Evolutionary conservation across 2,113 vertebrate species (phyloP), one percentile per base, ranked within the genome.

Genomic region (Peromyscus californicus): DNA sequence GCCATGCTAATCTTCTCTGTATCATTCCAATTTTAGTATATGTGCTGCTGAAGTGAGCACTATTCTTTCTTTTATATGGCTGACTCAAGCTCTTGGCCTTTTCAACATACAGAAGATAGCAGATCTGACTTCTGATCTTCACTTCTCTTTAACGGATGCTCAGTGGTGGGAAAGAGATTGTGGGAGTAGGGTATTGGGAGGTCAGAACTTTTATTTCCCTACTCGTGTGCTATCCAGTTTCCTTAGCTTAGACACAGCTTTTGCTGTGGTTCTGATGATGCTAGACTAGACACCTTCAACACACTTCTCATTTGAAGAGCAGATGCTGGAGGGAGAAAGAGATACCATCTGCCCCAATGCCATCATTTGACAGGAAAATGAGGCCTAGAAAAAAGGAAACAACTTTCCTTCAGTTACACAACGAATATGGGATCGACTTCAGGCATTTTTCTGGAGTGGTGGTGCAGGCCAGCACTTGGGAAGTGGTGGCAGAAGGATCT

Each of bases 131-230:
- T 95, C 39, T 93, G 45, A 67, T 22, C n/a, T 84, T 82, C 54
- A 84, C 3, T 72, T 51, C n/a, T 24, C 88, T 84, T 13, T 26
- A 70, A 22, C 65, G 22, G 72, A 36, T 80, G 19, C 15, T 76
- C 54, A 31, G 80, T n/a, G 33, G 45, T 80, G 70, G 79, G n/a
- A 67, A 29, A 33, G 48, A 92, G 83, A 59, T 42, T 67, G 65
- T 24, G 13, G 48, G 74, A 63, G 19, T 17, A 54, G 65, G 26
- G 83, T n/a, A 24, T 0, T 83, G 42, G 54, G 45, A 93, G 79
- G 83, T 42, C 89, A 74, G 63, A 91, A 87, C 74, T 83, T 90
- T 94, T 84, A 74, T 70, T 95, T 97, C 82, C 12, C 45, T 7
- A 12, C 48, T 76, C 13, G 7, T 86, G 5, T 59, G 84, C 79